Evolutionary conservation across 2,113 vertebrate genomes (phyloP), one percentile per base, ranked within the genome.

Genomic region (Phaethon lepturus): DNA sequence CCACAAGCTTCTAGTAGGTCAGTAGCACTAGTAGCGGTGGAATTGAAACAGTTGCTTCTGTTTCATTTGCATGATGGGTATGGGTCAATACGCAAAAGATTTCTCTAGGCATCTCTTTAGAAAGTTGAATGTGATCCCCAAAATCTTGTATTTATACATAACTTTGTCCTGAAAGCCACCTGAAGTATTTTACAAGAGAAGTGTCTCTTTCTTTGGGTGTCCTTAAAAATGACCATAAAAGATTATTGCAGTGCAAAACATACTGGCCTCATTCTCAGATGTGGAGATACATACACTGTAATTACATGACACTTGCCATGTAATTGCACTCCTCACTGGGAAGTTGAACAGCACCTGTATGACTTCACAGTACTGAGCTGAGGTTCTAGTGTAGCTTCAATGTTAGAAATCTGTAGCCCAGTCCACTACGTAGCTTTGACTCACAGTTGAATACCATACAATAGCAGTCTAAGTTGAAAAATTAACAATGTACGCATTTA

Each of bases 401-500:
- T 86, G 19, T 84, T 71, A 84, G 88, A 91, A 60, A 50, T 60
- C 64, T n/a, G 29, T 83, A 92, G 56, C 60, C 40, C 76, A 80
- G 74, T 64, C 56, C 72, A 17, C 79, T 68, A 24, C 4, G 0
- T 91, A 86, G 81, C 71, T 95, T 95, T 95, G 74, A 88, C 71
- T 83, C 76, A 88, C 56, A 88, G 71, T 87, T 94, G 68, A 83
- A 75, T 88, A 62, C 60, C 63, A 63, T 71, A 74, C 86, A 69
- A 15, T 62, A 92, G 76, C 62, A 95, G 68, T 95, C 56, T 94
- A 95, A 87, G 67, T 91, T 93, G 89, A 96, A 95, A 97, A 94
- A 96, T 95, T 97, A 97, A 98, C 75, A 90, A 87, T 97, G 91
- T 96, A 83, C 94, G 95, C 96, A 47, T 95, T 98, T 98, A 97